Evolutionary conservation across 1,140 invertebrate species (phyloP).

Genomic region (Neodiprion fabricii): DNA sequence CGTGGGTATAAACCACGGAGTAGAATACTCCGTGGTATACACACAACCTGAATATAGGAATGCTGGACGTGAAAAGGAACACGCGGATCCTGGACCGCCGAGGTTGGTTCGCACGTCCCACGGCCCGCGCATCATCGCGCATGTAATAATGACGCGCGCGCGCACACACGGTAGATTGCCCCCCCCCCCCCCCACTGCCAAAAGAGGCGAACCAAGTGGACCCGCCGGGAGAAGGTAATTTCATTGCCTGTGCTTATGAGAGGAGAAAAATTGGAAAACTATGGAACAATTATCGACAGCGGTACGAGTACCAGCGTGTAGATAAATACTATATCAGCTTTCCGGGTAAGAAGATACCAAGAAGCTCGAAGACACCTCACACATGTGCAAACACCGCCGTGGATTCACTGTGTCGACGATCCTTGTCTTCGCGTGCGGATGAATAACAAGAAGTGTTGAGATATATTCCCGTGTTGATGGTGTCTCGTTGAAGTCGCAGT

Average conservation of each 20-base stretch:
- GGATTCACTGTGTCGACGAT: not conserved
- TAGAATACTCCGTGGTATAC: no score
- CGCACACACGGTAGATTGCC: no score
- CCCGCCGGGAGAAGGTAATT: constrained; percentile 1
- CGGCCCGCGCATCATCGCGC: no score
- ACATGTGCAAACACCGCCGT: not conserved
- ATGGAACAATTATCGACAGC: not conserved
- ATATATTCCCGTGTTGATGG: not conserved
- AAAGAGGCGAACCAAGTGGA: not conserved
- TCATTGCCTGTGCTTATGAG: not conserved
- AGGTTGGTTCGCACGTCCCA: no score
- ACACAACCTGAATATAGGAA: no score
- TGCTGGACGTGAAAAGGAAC: no score
- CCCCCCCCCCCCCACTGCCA: not conserved
- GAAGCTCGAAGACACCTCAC: not conserved
- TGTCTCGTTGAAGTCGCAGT: not conserved
- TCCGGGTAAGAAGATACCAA: not conserved
- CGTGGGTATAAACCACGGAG: no score
- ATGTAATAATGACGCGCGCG: no score
- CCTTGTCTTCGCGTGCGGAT: constrained; percentile 3
- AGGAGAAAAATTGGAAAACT: not conserved
- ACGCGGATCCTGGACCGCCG: no score
- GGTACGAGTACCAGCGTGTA: not conserved
- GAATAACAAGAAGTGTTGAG: not conserved
- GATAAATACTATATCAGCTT: not conserved